Evolutionary conservation across 2,113 vertebrate species (phyloP).

Genomic region (Xiphophorus couchianus): DNA sequence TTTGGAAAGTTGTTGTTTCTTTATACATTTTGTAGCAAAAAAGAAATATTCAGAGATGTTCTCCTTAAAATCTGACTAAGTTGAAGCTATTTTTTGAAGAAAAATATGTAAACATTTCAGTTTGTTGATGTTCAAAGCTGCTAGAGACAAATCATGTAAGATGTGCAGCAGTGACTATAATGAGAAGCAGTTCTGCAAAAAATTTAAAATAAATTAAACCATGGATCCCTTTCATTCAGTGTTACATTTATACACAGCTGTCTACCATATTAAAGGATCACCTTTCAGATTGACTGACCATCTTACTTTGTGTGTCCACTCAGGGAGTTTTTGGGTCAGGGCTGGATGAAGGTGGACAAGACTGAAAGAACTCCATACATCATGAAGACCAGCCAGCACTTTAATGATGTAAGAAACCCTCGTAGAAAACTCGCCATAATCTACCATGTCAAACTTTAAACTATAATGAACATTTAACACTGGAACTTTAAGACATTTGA

Average conservation of each 20-base stretch:
- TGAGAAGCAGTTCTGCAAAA: not conserved
- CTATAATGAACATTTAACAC: not conserved
- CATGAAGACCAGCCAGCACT: conserved; percentile 98
- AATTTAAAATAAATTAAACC: too few relatives aligned
- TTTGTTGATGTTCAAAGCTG: not conserved
- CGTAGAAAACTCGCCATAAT: not conserved
- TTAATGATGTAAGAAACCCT: conserved; percentile 87
- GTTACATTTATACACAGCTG: too few relatives aligned
- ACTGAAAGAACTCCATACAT: conserved; percentile 92
- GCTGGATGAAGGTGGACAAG: conserved; percentile 98
- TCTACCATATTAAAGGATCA: not conserved
- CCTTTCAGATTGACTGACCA: not conserved
- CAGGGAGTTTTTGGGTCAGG: conserved; percentile 97
- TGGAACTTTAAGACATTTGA: too few relatives aligned
- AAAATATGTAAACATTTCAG: not conserved
- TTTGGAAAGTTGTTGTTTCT: too few relatives aligned
- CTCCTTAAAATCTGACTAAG: not conserved
- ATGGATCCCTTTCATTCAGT: too few relatives aligned
- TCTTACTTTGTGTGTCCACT: conserved; percentile 13
- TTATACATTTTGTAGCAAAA: too few relatives aligned
- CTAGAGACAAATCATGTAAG: not conserved
- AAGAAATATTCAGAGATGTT: not conserved
- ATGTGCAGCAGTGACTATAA: too few relatives aligned
- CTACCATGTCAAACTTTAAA: not conserved
- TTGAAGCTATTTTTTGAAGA: not conserved